Percentiles rank a stretch among this genome's conserved stretches.
These are phyloP conservation scores for Tetrao urogallus DNA, from an alignment of 2,113 vertebrate species.

Conservation along the genomic window DNA sequence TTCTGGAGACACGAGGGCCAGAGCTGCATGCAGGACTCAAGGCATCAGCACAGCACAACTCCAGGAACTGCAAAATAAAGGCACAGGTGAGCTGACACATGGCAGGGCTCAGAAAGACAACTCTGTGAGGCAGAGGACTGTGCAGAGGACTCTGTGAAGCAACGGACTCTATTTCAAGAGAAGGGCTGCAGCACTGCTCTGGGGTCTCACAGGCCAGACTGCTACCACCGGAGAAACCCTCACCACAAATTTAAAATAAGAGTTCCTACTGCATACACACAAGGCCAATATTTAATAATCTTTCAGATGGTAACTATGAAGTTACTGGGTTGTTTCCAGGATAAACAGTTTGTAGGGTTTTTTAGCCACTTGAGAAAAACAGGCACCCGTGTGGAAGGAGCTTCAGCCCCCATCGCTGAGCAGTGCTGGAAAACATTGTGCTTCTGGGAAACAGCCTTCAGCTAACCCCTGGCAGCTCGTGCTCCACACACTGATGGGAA, in stretches of 20 bases:
- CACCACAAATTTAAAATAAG: accelerated
- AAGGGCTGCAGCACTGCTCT: background rate
- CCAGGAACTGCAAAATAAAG: slow-evolving; percentile 42
- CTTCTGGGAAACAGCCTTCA: background rate
- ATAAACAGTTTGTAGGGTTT: background rate
- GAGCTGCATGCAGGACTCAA: background rate
- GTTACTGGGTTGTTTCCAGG: background rate
- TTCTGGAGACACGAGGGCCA: background rate
- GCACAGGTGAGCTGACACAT: background rate
- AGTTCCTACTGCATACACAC: accelerated
- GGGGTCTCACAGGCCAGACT: background rate
- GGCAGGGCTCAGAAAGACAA: background rate
- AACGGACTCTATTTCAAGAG: background rate
- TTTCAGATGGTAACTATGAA: accelerated
- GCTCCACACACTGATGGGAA: accelerated
- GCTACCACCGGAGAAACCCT: background rate
- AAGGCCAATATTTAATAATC: background rate
- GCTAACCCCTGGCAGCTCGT: background rate
- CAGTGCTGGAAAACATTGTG: background rate
- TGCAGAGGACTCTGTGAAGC: no score
- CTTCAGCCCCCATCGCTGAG: background rate
- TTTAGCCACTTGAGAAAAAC: background rate
- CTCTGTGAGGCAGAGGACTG: background rate
- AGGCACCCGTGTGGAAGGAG: background rate
- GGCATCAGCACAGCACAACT: background rate